Conservation (phyloP, 2,888 invertebrate genomes). For the Drosophila macrospina region DNA sequence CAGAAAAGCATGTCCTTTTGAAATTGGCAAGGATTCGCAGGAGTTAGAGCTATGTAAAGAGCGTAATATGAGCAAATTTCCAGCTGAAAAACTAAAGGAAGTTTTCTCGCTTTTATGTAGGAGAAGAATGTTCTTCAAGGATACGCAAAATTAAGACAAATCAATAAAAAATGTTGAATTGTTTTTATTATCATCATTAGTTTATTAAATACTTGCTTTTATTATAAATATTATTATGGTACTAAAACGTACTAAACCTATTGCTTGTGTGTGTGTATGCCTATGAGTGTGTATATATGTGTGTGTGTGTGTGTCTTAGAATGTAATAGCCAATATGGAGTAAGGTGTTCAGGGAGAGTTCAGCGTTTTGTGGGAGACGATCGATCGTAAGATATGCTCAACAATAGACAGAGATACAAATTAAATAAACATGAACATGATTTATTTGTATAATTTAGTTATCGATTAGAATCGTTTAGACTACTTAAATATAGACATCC, state of each 20-base stretch:
- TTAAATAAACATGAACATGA: conserved; percentile 8
- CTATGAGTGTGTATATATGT: conserved; percentile 3
- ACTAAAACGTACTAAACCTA: conserved; percentile 72
- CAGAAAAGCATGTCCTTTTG: neutral
- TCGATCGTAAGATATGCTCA: conserved; percentile 21
- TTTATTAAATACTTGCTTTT: conserved; percentile 56
- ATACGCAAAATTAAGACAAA: neutral
- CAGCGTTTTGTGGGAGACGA: conserved; percentile 23
- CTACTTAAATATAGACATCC: conserved; percentile 9
- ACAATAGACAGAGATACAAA: neutral
- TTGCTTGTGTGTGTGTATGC: conserved; percentile 18
- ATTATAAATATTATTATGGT: conserved; percentile 49
- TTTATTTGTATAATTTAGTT: conserved; percentile 19
- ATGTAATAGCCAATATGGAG: conserved; percentile 33
- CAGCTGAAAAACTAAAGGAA: no score
- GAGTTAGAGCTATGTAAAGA: no score
- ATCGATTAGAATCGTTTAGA: conserved; percentile 12
- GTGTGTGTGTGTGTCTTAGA: conserved; percentile 16
- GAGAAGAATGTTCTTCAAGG: neutral
- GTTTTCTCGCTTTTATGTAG: neutral
- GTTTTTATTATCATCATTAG: conserved; percentile 27
- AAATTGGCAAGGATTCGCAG: neutral
- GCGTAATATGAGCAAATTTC: no score
- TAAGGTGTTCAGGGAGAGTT: conserved; percentile 25
- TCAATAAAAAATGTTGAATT: neutral